Evolutionary conservation across 2,797 vertebrate genomes (phyloP).

Genomic region (Falco novaeseelandiae): DNA sequence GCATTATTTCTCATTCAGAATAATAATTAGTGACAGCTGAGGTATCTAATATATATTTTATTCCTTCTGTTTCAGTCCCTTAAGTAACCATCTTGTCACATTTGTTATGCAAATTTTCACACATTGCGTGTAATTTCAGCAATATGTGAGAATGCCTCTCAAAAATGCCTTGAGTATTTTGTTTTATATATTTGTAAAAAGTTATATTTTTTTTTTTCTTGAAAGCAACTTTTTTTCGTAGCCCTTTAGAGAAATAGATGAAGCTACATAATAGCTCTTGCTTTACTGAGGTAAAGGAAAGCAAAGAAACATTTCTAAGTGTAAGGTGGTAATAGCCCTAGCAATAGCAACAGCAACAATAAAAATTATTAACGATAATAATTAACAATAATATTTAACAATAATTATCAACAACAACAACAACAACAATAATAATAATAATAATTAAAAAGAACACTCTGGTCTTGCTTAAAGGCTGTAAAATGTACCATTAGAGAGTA

Average conservation of each 20-base stretch:
- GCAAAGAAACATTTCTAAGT: constrained; percentile 58
- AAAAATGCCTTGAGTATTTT: constrained; percentile 71
- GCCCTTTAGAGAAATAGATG: constrained; percentile 63
- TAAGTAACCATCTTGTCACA: constrained; percentile 78
- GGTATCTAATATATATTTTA: constrained; percentile 74
- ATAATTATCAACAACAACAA: too few species aligned
- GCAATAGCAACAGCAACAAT: constrained; percentile 1
- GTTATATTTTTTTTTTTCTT: constrained; percentile 42
- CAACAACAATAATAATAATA: not conserved
- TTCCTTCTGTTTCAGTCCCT: constrained; percentile 75
- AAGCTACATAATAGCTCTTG: constrained; percentile 63
- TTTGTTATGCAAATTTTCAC: constrained; percentile 78
- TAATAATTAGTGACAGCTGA: constrained; percentile 76
- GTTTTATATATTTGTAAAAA: constrained; percentile 57
- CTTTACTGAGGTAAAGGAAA: constrained; percentile 68
- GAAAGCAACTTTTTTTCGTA: constrained; percentile 62
- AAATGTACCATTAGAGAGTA: constrained; percentile 37
- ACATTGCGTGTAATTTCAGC: constrained; percentile 70
- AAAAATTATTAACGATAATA: not conserved
- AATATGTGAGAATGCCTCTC: constrained; percentile 68
- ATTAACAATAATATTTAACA: not conserved
- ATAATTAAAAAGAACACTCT: not conserved
- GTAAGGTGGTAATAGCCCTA: not conserved
- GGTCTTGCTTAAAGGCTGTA: constrained; percentile 47
- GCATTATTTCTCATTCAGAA: constrained; percentile 70